A percentile compares a stretch with the other conserved stretches of the same genome.
These are phyloP conservation scores for Periophthalmodon schlosseri DNA, from an alignment of 2,113 vertebrate genomes.

Conservation along the genomic window DNA sequence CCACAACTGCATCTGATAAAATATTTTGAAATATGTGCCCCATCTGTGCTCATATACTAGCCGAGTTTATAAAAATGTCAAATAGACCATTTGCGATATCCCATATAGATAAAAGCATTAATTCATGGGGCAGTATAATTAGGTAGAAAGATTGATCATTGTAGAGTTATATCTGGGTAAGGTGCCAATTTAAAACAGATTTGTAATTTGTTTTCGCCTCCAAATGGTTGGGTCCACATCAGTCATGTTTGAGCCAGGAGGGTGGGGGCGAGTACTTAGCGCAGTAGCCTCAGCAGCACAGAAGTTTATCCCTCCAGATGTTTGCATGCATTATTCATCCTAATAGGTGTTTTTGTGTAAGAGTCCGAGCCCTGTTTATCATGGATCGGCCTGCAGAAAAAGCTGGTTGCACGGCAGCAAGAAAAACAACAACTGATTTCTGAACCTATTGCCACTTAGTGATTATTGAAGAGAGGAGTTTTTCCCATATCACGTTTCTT, in stretches of 20 bases:
- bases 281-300: conserved; percentile 32
- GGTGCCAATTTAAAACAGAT: background rate
- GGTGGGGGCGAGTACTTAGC: conserved; percentile 22
- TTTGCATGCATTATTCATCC: conserved; percentile 58
- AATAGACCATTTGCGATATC: background rate
- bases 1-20: background rate
- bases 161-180: background rate
- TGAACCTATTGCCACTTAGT: conserved; percentile 34
- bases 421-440: conserved; percentile 52
- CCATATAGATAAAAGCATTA: background rate
- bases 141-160: conserved; percentile 4
- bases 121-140: background rate
- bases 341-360: conserved; percentile 54
- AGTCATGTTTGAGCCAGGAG: conserved; percentile 3
- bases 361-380: conserved; percentile 47
- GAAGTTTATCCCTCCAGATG: conserved; percentile 58
- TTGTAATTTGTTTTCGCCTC: conserved; percentile 8
- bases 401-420: conserved; percentile 42
- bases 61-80: background rate
- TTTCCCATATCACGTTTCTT: conserved; percentile 25
- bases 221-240: background rate
- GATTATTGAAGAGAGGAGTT: conserved; percentile 31
- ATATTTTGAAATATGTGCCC: background rate
- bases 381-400: conserved; percentile 46
- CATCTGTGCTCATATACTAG: background rate